Base-by-base conservation (phyloP, 1,140 invertebrate species). In the Heliothis virescens region DNA sequence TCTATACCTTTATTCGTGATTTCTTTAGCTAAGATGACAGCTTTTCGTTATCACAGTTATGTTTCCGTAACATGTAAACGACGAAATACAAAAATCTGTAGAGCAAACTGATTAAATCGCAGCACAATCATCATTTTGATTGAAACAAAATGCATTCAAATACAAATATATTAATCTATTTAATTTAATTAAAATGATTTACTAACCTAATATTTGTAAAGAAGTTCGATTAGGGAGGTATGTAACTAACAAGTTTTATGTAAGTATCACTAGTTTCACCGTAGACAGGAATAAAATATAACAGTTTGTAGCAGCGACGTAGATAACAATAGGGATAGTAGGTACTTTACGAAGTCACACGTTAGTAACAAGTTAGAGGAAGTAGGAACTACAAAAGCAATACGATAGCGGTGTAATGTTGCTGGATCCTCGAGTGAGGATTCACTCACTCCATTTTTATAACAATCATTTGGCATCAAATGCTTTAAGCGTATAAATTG, bases 291-390 rank as follows among this genome's bases (percentile, higher is more conserved):
- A 26, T 78, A 80, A 82, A 79, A 80, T 74, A 82, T 77, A 71
- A 84, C 63, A 62, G 1, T 53, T 65, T 52, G 63, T 69, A 82
- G 79, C 77, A 81, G 73, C 78, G 69, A 34, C 26, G n/a, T 72
- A 72, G 15, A 53, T 65, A 47, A 59, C 47, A 48, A 62, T 62
- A 60, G 16, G 60, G 41, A 80, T 81, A 75, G 77, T 53, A 79
- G 55, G 78, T 69, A 72, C 2, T 72, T 85, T 83, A 86, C 72
- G 71, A 79, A 79, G 52, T 82, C 77, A 75, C 72, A 72, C 69
- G 9, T 50, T 15, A 73, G 41, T 74, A 53, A 52, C 29, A 69
- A 55, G 60, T 74, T 69, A 67, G 41, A 72, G 50, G 55, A 62
- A 73, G 67, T 76, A 81, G 74, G 69, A 81, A 48, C 69, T 77